Evolutionary conservation across 2,797 vertebrate species (phyloP).

Genomic region (Allochrocebus solatus): DNA sequence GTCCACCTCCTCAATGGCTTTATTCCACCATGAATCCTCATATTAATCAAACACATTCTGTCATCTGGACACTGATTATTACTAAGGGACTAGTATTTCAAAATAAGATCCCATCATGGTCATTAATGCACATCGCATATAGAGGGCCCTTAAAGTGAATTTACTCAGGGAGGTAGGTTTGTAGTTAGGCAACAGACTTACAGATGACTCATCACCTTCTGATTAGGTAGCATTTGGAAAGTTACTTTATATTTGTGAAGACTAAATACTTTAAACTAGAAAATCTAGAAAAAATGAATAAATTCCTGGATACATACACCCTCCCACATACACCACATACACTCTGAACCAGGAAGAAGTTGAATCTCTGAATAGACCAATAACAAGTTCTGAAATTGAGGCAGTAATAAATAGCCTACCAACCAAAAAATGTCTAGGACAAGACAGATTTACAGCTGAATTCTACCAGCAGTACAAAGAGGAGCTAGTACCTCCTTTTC

Average conservation of each 20-base stretch:
- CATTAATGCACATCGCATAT: background rate
- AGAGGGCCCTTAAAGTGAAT: background rate
- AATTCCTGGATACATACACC: background rate
- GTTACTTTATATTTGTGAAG: slow-evolving; percentile 22
- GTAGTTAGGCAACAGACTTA: background rate
- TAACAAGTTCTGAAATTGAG: background rate
- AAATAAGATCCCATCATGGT: background rate
- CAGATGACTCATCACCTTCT: background rate
- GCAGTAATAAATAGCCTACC: background rate
- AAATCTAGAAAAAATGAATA: background rate
- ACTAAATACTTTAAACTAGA: background rate
- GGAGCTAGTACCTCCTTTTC: background rate
- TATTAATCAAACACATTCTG: background rate
- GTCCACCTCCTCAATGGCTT: background rate
- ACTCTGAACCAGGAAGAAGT: background rate
- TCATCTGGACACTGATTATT: background rate
- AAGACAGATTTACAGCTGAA: background rate
- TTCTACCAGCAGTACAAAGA: background rate
- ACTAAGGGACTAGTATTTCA: slow-evolving; percentile 44
- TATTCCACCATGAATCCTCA: background rate
- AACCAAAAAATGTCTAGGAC: background rate
- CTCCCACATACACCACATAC: background rate
- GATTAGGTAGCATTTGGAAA: slow-evolving; percentile 11
- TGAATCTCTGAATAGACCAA: background rate
- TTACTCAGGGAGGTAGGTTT: background rate